A percentile compares a stretch with the other conserved stretches of the same genome.
Conservation (phyloP, 2,113 vertebrate genomes). For the Xiphophorus maculatus region DNA sequence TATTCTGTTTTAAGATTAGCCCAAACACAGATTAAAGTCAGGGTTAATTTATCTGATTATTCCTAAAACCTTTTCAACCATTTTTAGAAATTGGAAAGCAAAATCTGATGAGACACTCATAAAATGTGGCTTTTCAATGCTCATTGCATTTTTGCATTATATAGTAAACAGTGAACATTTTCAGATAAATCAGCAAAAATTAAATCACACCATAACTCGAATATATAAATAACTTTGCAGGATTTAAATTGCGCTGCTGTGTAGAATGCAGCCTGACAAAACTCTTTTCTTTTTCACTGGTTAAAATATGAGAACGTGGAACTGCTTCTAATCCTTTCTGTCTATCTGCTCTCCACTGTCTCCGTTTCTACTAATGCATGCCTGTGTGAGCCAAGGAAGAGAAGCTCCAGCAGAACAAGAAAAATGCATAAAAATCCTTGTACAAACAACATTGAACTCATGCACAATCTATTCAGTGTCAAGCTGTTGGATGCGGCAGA, state of each 20-base stretch:
- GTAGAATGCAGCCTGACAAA: background rate
- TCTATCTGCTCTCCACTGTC: background rate
- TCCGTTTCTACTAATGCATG: conserved; percentile 19
- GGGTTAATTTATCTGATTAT: background rate
- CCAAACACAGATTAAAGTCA: no score
- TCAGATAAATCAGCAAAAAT: no score
- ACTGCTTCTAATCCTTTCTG: background rate
- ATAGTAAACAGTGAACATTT: no score
- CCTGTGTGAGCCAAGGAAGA: background rate
- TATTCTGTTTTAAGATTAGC: no score
- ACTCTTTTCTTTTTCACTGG: background rate
- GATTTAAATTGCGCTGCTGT: background rate
- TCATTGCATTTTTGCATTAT: background rate
- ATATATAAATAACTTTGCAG: background rate
- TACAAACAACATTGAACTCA: conserved; percentile 6
- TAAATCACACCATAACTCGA: no score
- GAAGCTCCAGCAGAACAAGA: conserved; percentile 33
- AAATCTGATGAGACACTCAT: background rate
- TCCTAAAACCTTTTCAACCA: background rate
- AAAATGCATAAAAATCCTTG: conserved; percentile 41
- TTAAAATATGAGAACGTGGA: background rate
- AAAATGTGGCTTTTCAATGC: background rate
- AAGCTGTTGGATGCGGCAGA: conserved; percentile 14
- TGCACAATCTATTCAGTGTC: conserved; percentile 17
- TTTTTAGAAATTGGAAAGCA: no score